Evolutionary conservation across 1,140 invertebrate species (phyloP).

Genomic region (Diuraphis noxia): DNA sequence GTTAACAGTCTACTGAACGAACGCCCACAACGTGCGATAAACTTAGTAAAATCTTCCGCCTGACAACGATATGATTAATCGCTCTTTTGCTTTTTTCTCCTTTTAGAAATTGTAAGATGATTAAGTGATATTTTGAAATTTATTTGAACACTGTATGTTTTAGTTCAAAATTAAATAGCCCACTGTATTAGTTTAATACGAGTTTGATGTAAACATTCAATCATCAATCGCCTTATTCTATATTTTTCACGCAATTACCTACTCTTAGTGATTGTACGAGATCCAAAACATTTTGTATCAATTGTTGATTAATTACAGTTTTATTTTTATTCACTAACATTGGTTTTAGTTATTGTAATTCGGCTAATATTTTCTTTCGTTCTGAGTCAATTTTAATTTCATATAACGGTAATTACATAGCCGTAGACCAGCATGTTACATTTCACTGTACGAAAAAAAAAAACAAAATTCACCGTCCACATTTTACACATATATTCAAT

Average conservation of each 20-base stretch:
- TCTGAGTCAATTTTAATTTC: background rate
- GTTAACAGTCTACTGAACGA: background rate
- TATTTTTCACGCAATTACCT: background rate
- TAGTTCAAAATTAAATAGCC: conserved; percentile 2
- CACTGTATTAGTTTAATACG: background rate
- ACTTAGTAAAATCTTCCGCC: conserved; percentile 33
- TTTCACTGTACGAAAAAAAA: background rate
- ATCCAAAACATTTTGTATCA: background rate
- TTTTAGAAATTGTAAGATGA: conserved; percentile 17
- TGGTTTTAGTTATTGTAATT: background rate
- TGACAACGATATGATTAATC: conserved; percentile 45
- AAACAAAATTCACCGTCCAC: background rate
- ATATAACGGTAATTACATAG: background rate
- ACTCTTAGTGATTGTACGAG: background rate
- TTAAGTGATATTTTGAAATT: conserved; percentile 28
- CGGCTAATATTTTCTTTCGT: background rate
- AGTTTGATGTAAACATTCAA: conserved; percentile 15
- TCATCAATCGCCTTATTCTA: background rate
- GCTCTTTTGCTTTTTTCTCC: background rate
- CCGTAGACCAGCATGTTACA: background rate
- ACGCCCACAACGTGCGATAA: conserved; percentile 26
- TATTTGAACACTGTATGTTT: conserved; percentile 8
- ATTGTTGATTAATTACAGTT: background rate
- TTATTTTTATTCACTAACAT: background rate
- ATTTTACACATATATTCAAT: background rate